These are phyloP conservation scores for Entomyzon cyanotis DNA, from an alignment of 2,113 vertebrate species.

Conservation along the genomic window DNA sequence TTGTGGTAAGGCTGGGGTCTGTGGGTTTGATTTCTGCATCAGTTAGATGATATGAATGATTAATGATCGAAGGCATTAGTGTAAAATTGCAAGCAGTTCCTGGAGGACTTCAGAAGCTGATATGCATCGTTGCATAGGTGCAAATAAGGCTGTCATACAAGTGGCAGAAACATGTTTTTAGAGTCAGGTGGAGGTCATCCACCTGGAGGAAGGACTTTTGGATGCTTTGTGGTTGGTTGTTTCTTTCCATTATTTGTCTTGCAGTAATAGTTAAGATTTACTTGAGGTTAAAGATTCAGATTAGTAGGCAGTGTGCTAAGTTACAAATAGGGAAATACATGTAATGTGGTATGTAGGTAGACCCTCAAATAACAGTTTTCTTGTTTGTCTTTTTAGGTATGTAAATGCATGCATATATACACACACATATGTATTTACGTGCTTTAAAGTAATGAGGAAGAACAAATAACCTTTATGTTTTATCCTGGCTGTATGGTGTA, in stretches of 20 bases:
- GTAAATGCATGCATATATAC: background rate
- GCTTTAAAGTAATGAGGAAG: background rate
- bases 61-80: background rate
- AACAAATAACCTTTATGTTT: background rate
- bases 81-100: background rate
- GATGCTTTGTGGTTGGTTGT: background rate
- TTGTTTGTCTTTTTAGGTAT: background rate
- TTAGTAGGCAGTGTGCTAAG: background rate
- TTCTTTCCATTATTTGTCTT: background rate
- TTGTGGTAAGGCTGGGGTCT: background rate
- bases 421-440: fast-evolving
- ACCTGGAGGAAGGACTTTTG: background rate
- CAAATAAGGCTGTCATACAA: background rate
- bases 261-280: background rate
- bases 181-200: background rate
- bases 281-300: background rate
- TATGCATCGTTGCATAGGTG: background rate
- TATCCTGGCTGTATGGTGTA: background rate
- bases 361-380: background rate
- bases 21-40: background rate
- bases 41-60: background rate
- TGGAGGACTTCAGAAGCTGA: background rate
- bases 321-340: background rate
- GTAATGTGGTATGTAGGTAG: background rate
- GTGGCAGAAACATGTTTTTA: background rate